A percentile compares a stretch with the other conserved stretches of the same genome.
These are phyloP conservation scores for Haliclona indistincta DNA, from an alignment of 37 sponge, comb jelly and placozoan genomes.

Conservation along the genomic window DNA sequence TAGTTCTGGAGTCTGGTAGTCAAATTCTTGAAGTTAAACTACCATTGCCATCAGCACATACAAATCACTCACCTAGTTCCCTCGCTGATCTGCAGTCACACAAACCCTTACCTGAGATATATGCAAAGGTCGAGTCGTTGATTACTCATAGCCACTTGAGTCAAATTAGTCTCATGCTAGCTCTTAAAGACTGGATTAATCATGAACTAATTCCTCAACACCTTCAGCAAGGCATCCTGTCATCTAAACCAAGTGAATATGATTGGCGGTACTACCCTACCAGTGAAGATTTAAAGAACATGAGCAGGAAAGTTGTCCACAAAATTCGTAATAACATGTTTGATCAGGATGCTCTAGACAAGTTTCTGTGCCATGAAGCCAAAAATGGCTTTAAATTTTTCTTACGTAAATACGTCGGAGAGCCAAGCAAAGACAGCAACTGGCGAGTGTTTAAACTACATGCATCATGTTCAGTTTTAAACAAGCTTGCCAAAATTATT, in stretches of 20 bases:
- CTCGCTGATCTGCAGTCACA: conserved; percentile 28
- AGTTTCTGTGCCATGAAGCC: conserved; percentile 1
- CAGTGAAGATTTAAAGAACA: conserved; percentile 13
- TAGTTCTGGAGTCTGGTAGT: not conserved
- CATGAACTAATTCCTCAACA: conserved; percentile 26
- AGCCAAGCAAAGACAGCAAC: too few relatives aligned
- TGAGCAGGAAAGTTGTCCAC: conserved; percentile 9
- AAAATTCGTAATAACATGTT: conserved; percentile 32
- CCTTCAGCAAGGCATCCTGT: conserved; percentile 10
- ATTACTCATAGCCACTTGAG: conserved; percentile 10
- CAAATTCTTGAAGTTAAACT: conserved; percentile 8
- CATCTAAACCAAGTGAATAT: conserved; percentile 8
- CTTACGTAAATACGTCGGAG: conserved; percentile 11
- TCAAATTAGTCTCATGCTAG: conserved; percentile 23
- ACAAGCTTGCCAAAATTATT: too few relatives aligned
- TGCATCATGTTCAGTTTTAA: too few relatives aligned
- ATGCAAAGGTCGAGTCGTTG: conserved; percentile 3
- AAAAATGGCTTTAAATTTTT: conserved; percentile 7
- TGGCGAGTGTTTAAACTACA: too few relatives aligned
- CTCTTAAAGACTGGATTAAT: conserved; percentile 17
- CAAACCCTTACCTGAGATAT: conserved; percentile 24
- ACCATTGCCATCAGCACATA: conserved; percentile 19
- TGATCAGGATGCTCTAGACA: conserved; percentile 34
- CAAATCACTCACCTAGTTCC: conserved; percentile 10
- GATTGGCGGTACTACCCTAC: conserved; percentile 33